A percentile compares a stretch with the other conserved stretches of the same genome.
Evolutionary conservation across 2,113 vertebrate species (phyloP).

Genomic region (Rhinolophus ferrumequinum): DNA sequence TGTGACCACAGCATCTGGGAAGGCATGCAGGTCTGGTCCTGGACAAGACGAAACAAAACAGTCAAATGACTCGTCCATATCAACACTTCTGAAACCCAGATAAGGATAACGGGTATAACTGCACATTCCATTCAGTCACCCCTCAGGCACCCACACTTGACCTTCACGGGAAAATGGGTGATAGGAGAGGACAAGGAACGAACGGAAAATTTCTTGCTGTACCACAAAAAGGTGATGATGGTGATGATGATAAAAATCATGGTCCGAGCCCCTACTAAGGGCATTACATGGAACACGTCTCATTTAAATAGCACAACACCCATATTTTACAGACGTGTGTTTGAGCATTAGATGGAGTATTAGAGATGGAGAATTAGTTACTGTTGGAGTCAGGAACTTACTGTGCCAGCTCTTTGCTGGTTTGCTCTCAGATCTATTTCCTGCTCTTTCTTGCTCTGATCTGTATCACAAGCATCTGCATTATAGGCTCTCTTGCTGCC

Average conservation of each 20-base stretch:
- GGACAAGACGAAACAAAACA: neutral
- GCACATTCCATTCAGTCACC: rapidly evolving
- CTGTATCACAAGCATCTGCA: neutral
- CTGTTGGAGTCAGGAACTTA: neutral
- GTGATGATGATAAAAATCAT: neutral
- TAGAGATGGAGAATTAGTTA: no score
- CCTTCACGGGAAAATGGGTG: neutral
- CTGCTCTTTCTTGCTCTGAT: neutral
- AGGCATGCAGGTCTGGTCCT: neutral
- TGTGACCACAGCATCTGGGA: neutral
- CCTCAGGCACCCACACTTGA: neutral
- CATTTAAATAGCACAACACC: neutral
- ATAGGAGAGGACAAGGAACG: neutral
- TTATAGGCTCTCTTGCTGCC: neutral
- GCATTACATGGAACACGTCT: neutral
- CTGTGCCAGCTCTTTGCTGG: neutral
- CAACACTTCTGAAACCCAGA: neutral
- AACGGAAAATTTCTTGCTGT: neutral
- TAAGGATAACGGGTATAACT: neutral
- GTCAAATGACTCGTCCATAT: no score
- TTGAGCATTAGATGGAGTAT: no score
- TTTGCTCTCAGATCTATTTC: neutral
- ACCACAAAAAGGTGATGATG: neutral
- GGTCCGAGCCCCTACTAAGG: neutral
- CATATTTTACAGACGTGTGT: neutral